phyloP scores from a whole-genome alignment of 2,113 vertebrate genomes.

The Alces alces region DNA sequence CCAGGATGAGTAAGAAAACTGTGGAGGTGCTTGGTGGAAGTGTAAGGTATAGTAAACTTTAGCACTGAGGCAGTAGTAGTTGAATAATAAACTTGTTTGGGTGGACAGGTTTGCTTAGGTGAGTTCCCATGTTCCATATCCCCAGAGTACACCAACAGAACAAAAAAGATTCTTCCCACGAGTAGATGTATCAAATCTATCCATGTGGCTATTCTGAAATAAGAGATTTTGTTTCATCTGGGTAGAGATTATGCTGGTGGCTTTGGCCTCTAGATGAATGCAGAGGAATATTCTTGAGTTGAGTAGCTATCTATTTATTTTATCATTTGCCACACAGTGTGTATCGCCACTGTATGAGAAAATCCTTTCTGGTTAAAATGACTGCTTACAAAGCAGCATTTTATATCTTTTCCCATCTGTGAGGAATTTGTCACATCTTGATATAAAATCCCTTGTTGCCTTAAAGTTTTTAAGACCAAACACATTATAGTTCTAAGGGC shows the following conservation, averaged over 20 bases:
- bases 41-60: neutral
- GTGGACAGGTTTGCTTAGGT: neutral
- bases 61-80: neutral
- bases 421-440: constrained; percentile 67
- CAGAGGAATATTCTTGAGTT: constrained; percentile 57
- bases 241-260: constrained; percentile 58
- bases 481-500: constrained; percentile 54
- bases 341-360: constrained; percentile 65
- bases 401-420: constrained; percentile 65
- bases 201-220: constrained; percentile 69
- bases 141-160: neutral
- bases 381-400: constrained; percentile 67
- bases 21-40: neutral
- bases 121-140: neutral
- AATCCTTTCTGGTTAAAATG: constrained; percentile 44
- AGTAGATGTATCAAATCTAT: constrained; percentile 49
- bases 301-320: constrained; percentile 76
- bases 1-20: neutral
- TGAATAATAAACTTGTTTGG: neutral
- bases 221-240: constrained; percentile 60
- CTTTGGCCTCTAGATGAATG: constrained; percentile 64
- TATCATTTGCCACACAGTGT: constrained; percentile 72
- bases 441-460: constrained; percentile 59
- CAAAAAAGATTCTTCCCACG: neutral
- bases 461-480: constrained; percentile 59